Base-by-base conservation (phyloP, 1,140 invertebrate genomes). In the Globodera ellingtonae region DNA sequence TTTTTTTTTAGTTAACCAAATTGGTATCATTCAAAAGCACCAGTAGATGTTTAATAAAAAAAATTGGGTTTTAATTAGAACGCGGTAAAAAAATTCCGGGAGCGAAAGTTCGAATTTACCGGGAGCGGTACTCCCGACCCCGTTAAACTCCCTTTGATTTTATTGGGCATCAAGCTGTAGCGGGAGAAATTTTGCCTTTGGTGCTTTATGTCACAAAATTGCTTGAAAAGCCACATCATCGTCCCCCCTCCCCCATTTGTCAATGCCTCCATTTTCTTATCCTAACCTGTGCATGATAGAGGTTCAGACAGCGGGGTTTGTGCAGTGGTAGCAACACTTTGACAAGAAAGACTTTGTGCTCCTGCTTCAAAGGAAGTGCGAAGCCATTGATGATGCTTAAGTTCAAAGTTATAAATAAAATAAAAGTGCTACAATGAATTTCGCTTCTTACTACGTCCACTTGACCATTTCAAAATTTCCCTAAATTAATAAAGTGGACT, bases 291-390 rank as follows among this genome's bases (percentile, higher is more conserved):
- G 87, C 84, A 83, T 89, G 89, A 78, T 89, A 89, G 35, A 89
- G 82, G 7, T 76, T 81, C 35, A 89, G 81, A 79, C 86, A 89
- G 71, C 85, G 79, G 18, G 89, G 85, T 71, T 90, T 89, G 77
- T 89, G 89, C 85, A 97, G 90, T 52, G 96, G 96, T 86, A 98
- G 91, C 83, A 98, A 91, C 72, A 98, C 97, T 92, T 98, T 98
- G 70, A 98, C 91, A 87, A 96, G 91, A 91, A 97, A 97, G 84
- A 94, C 92, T 91, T 96, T 96, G 90, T 97, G 95, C 91, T 97
- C 95, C 86, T 96, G 95, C 90, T 97, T 97, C 72, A 97, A 90
- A 67, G 88, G 88, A 18, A 90, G 79, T 18, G 88, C 89, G 71
- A 89, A 89, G 35, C 88, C 88, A 72, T 89, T 89, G 72, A 89